Base-by-base conservation (phyloP, 2,797 vertebrate species). In the Phyllotis vaccarum region DNA sequence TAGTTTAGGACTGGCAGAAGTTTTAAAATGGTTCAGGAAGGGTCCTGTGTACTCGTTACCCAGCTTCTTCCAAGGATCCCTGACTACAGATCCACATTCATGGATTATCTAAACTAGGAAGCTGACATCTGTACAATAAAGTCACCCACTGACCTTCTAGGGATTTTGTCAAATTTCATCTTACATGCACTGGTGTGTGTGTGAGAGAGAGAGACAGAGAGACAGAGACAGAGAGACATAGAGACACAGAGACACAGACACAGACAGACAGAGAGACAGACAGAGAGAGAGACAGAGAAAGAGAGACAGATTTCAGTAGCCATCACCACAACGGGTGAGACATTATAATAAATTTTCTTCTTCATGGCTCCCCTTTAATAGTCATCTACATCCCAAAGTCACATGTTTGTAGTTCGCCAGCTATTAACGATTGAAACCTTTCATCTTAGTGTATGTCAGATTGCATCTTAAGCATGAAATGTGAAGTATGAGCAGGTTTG, bases 281-380 rank as follows among this genome's bases (percentile, higher is more conserved):
- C n/a, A n/a, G n/a, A n/a, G n/a, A n/a, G n/a, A n/a, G n/a, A n/a
- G n/a, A n/a, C n/a, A n/a, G n/a, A n/a, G n/a, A n/a, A n/a, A n/a
- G n/a, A n/a, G n/a, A n/a, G n/a, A n/a, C 82, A n/a, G 40, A 86
- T 88, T 82, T 87, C 56, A 88, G 3, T 90, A 72, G 24, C 54
- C 46, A 49, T 31, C 43, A 14, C 5, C 37, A n/a, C 19, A 66
- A 22, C 78, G 21, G 43, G 46, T 76, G 46, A 80, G 34, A 80
- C 34, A 64, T 58, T 70, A 9, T 54, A 29, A 66, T 40, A 64
- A 17, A 62, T 19, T 49, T 68, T 29, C 16, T 24, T 46, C 29
- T 16, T 66, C 10, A 1, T 58, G 56, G 56, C 43, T 68, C 22
- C 8, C 16, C 31, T 10, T 52, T 66, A 75, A 31, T 14, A 72